These are phyloP conservation scores for Myodes glareolus DNA, from an alignment of 2,113 vertebrate species.

Conservation along the genomic window DNA sequence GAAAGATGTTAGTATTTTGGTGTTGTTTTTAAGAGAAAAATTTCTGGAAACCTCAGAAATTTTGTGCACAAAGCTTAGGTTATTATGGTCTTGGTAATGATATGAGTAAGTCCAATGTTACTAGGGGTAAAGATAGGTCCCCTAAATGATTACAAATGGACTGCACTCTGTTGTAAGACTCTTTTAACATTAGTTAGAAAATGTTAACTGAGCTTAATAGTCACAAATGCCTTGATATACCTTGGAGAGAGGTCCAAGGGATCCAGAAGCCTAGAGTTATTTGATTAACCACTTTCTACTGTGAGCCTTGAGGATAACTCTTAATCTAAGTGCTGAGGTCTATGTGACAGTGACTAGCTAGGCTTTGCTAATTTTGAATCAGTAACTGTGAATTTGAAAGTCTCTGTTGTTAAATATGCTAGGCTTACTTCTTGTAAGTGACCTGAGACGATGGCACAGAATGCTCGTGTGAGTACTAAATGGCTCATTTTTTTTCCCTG, in stretches of 20 bases:
- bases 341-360: neutral
- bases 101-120: neutral
- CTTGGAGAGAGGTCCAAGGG: neutral
- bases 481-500: conserved; percentile 47
- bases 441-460: conserved; percentile 53
- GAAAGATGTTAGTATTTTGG: neutral
- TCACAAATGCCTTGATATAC: neutral
- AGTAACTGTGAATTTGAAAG: conserved; percentile 53
- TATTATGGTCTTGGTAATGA: neutral
- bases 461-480: conserved; percentile 58
- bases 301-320: neutral
- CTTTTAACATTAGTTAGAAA: conserved; percentile 26
- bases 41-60: conserved; percentile 26
- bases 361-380: conserved; percentile 46
- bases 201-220: neutral
- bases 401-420: conserved; percentile 40
- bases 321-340: conserved; percentile 31
- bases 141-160: neutral
- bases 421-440: conserved; percentile 41
- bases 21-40: neutral
- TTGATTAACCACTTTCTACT: conserved; percentile 22
- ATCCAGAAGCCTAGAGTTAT: neutral
- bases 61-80: neutral
- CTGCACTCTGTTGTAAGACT: neutral
- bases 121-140: neutral